Conservation (phyloP, 2,888 invertebrate species). For the Pegoplata infirma region DNA sequence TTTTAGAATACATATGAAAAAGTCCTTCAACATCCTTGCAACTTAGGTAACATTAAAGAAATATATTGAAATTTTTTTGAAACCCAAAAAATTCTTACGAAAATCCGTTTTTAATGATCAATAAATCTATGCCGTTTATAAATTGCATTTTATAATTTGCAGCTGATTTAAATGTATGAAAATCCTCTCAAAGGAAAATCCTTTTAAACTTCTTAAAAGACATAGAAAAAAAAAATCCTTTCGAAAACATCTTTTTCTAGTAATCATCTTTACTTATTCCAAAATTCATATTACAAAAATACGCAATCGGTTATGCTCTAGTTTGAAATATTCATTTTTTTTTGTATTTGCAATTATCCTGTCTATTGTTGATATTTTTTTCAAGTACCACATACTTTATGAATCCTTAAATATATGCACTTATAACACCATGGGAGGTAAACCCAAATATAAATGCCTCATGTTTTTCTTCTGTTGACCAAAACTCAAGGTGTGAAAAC, state of each 20-base stretch:
- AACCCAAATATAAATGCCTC: not conserved
- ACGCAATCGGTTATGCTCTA: not conserved
- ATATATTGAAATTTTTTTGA: too few relatives aligned
- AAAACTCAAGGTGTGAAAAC: constrained; percentile 42
- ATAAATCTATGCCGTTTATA: too few relatives aligned
- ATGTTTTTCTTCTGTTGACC: not conserved
- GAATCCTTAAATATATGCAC: not conserved
- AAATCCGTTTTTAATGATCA: too few relatives aligned
- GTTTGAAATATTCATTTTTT: constrained; percentile 28
- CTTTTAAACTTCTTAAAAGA: constrained; percentile 6
- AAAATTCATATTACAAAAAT: not conserved
- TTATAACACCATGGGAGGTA: constrained; percentile 22
- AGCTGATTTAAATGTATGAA: not conserved
- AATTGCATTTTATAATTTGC: too few relatives aligned
- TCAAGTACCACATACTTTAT: not conserved
- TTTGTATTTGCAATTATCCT: constrained; percentile 44
- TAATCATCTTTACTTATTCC: not conserved
- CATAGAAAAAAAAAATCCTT: not conserved
- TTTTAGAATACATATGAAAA: too few relatives aligned
- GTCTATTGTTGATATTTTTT: constrained; percentile 26
- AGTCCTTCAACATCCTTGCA: too few relatives aligned
- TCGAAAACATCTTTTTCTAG: constrained; percentile 1
- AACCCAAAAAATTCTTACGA: too few relatives aligned
- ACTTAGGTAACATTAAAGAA: too few relatives aligned
- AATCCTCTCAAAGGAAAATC: not conserved